A percentile compares a stretch with the other conserved stretches of the same genome.
These are phyloP conservation scores for Denticeps clupeoides DNA, from an alignment of 2,797 vertebrate species.

Conservation along the genomic window DNA sequence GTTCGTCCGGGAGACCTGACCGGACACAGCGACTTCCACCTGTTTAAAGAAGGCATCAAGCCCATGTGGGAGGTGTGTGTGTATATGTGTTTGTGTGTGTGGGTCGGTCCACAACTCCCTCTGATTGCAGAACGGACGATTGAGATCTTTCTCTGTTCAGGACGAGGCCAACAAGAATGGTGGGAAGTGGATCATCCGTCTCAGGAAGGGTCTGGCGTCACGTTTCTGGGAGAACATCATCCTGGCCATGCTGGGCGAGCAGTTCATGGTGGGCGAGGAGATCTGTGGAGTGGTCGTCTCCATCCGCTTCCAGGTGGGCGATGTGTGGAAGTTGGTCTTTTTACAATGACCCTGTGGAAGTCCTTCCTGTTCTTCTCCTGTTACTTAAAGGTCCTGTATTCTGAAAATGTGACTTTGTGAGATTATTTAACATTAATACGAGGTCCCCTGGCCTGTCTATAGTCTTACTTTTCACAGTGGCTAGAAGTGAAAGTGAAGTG, in stretches of 20 bases:
- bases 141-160: constrained; percentile 35
- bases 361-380: too few relatives aligned
- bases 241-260: constrained; percentile 59
- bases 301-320: constrained; percentile 54
- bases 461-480: too few relatives aligned
- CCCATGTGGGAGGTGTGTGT: constrained; percentile 54
- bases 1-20: constrained; percentile 54
- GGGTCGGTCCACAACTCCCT: too few relatives aligned
- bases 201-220: constrained; percentile 55
- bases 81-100: neutral
- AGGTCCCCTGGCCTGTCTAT: too few relatives aligned
- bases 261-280: constrained; percentile 65
- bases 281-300: constrained; percentile 62
- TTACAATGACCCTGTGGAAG: too few relatives aligned
- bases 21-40: constrained; percentile 57
- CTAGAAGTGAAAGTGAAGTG: too few relatives aligned
- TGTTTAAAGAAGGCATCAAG: constrained; percentile 64
- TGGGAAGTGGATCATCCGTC: constrained; percentile 60
- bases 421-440: too few relatives aligned
- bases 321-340: too few relatives aligned
- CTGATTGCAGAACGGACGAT: too few relatives aligned
- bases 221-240: constrained; percentile 62
- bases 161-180: constrained; percentile 56
- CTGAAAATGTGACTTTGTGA: too few relatives aligned
- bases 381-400: too few relatives aligned